Percentiles rank a stretch among this genome's conserved stretches.
phyloP scores from a whole-genome alignment of 1,140 invertebrate genomes.

The Microvelia longipes region DNA sequence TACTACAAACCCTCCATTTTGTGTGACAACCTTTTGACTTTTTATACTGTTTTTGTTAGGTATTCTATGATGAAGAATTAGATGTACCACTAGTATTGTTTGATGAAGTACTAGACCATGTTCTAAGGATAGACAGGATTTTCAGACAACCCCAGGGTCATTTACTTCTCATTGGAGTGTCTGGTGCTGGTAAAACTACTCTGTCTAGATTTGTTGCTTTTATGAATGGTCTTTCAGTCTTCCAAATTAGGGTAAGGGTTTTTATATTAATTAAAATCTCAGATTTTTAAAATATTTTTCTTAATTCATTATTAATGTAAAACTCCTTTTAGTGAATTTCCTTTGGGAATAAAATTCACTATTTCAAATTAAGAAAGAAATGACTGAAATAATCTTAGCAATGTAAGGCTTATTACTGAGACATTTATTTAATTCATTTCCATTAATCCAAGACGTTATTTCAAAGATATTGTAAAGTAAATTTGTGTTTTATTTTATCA shows the following conservation, averaged over 20 bases:
- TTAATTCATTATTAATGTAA: too few species aligned
- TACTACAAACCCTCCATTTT: too few species aligned
- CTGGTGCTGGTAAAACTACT: conserved; percentile 97
- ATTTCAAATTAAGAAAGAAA: too few species aligned
- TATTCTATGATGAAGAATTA: conserved; percentile 99
- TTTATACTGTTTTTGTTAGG: conserved; percentile 31
- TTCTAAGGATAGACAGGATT: conserved; percentile 93
- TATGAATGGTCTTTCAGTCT: conserved; percentile 98
- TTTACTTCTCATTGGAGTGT: conserved; percentile 88
- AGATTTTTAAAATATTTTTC: conserved; percentile 88
- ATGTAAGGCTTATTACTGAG: too few species aligned
- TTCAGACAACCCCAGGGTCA: conserved; percentile 98
- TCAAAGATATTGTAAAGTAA: too few species aligned
- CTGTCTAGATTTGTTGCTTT: conserved; percentile 97
- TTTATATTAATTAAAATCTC: conserved; percentile 2
- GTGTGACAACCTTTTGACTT: neutral
- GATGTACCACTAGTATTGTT: conserved; percentile 96
- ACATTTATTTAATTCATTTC: too few species aligned
- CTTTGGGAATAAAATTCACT: too few species aligned
- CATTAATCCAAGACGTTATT: too few species aligned
- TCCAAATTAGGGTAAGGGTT: conserved; percentile 75
- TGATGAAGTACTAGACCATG: conserved; percentile 97
- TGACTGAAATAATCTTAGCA: too few species aligned
- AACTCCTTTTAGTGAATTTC: too few species aligned
- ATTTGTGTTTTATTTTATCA: too few species aligned